Base-by-base conservation (phyloP, 1,140 invertebrate species). In the Dryas iulia region DNA sequence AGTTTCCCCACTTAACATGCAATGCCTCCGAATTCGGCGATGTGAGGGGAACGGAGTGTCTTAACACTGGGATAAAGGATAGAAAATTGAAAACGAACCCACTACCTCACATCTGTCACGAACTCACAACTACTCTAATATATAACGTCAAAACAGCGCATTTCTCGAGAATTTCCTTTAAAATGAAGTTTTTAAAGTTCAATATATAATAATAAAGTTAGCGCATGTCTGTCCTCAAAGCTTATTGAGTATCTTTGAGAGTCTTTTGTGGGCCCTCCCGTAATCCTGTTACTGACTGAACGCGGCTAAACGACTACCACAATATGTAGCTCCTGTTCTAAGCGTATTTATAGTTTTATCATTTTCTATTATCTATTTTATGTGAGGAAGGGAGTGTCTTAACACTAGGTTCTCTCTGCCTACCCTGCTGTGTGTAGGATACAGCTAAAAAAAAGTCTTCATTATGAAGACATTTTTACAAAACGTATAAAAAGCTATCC, bases 181-280 rank as follows among this genome's bases (percentile, higher is more conserved):
- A 47, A 18, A 47, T 47, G n/a, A 18, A 47, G 7, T 47, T 47
- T 18, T 5, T 18, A 47, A 47, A 47, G 6, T 47, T 47, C 39
- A 21, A 47, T 47, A 47, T 4, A 47, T 47, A 47, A 47, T 47
- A 47, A 47, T 47, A 47, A 47, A 47, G 0, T 47, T 47, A 47
- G 14, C 39, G 39, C 39, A 47, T 18, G 39, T 47, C 39, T 23
- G 59, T 61, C 35, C 21, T 14, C 59, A 60, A 60, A 60, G 33
- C 33, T 47, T 60, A 60, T 60, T 11, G 59, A 24, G 25, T n/a
- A 47, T 61, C 59, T 61, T 61, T 61, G 33, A 61, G 47, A 47
- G 59, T 47, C 59, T 61, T 60, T 61, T 39, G 33, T 47, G 59
- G 25, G 14, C 31, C 35, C 24, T 26, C 35, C 25, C 24, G 59